Base-by-base conservation (phyloP, 2,888 invertebrate genomes). In the Lycophotia porphyrea region DNA sequence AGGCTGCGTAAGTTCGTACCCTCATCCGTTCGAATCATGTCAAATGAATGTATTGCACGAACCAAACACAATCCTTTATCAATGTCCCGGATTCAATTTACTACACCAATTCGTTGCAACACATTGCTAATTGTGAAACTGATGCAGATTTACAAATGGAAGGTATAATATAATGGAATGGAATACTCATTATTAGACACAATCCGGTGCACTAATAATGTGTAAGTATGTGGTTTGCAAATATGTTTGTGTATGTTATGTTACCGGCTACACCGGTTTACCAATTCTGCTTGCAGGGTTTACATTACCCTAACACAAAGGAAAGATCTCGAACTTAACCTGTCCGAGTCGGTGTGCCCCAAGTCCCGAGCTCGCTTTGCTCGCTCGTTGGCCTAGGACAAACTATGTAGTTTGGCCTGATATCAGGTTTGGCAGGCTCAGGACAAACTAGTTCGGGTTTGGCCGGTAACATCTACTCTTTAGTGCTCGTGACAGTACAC, bases 61-160 rank as follows among this genome's bases (percentile, higher is more conserved):
- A 82, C 44, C 74, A 60, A 78, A 39, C 58, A 42, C 34, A 58
- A 44, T 64, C 65, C 34, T 78, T 31, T 76, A 69, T 66, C 39
- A 55, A 65, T 55, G 52, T 60, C n/a, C 44, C 42, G 27, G n/a
- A 78, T 74, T 69, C 49, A 49, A 74, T 82, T 72, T 34, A 47
- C 64, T 4, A 74, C 18, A 52, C 15, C 15, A 61, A 78, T 71
- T 74, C 55, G 0, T 47, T 55, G 65, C 42, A 55, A 69, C 13
- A 58, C 31, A 18, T 71, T 68, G 21, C 60, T 74, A 47, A 74
- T 70, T 55, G 39, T 42, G 44, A 31, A 55, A 36, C 21, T 60
- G 47, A 27, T 52, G 36, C 27, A 60, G 27, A 72, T 66, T 42
- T 39, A 42, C 63, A 13, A 73, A 64, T 70, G 1, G n/a, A 9